phyloP scores from a whole-genome alignment of 2,888 invertebrate genomes.

The Tridacna gigas region DNA sequence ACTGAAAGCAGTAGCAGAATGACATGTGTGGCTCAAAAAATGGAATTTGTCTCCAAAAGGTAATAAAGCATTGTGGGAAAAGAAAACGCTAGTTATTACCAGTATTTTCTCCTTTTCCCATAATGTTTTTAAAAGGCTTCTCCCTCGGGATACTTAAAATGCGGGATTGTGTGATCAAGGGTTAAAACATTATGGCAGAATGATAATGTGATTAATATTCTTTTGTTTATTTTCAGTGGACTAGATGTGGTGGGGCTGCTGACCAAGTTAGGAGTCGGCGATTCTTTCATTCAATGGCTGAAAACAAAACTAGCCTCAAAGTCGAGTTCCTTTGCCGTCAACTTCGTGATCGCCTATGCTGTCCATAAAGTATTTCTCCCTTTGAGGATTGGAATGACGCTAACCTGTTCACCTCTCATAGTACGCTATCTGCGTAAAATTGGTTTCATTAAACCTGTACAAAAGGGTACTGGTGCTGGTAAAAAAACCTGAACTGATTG shows the following conservation, averaged over 20 bases:
- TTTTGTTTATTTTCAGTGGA: constrained; percentile 89
- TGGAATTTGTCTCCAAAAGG: too few species aligned
- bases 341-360: constrained; percentile 90
- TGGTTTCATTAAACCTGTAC: constrained; percentile 88
- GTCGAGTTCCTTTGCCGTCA: constrained; percentile 92
- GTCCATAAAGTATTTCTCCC: constrained; percentile 97
- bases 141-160: too few species aligned
- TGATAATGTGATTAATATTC: too few species aligned
- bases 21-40: too few species aligned
- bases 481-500: too few species aligned
- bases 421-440: constrained; percentile 91
- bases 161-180: too few species aligned
- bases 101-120: too few species aligned
- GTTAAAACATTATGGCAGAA: too few species aligned
- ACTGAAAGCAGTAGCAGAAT: too few species aligned
- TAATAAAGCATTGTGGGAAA: too few species aligned
- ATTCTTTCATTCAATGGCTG: constrained; percentile 24
- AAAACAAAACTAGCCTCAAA: constrained; percentile 87
- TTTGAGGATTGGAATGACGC: constrained; percentile 92
- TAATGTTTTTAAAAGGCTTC: too few species aligned
- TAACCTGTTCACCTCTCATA: constrained; percentile 93
- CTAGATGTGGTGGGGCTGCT: constrained; percentile 90
- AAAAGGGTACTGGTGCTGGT: background rate
- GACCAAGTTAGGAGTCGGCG: constrained; percentile 86
- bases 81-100: too few species aligned